Conservation (phyloP, 1,140 invertebrate species). For the Anthonomus grandis region DNA sequence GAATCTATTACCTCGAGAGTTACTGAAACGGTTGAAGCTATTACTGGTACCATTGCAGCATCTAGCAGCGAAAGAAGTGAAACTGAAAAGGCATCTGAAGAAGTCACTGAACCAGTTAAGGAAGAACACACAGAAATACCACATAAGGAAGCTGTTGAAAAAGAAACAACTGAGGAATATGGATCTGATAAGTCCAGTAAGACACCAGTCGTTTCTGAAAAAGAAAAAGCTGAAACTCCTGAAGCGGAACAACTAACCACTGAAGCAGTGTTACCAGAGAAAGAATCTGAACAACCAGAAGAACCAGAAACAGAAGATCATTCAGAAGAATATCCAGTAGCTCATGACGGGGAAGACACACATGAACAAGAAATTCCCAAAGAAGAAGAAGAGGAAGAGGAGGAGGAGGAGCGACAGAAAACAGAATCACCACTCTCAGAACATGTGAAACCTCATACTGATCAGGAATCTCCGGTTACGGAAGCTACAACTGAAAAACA, state of each 20-base stretch:
- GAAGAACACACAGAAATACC: constrained; percentile 9
- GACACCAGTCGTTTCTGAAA: constrained; percentile 6
- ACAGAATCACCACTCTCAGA: constrained; percentile 13
- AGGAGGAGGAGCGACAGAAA: constrained; percentile 9
- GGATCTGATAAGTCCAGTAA: constrained; percentile 10
- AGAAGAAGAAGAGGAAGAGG: too few relatives aligned
- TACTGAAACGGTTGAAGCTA: constrained; percentile 24
- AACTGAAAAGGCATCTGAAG: constrained; percentile 4
- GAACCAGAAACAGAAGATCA: not conserved
- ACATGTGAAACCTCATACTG: constrained; percentile 16
- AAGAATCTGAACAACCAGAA: not conserved
- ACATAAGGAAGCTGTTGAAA: constrained; percentile 13
- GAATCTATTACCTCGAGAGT: constrained; percentile 25
- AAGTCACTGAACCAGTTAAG: constrained; percentile 2
- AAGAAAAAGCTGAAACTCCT: constrained; percentile 11
- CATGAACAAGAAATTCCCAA: too few relatives aligned
- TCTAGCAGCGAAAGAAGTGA: constrained; percentile 15
- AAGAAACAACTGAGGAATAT: constrained; percentile 7
- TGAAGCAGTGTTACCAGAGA: not conserved
- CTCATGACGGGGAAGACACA: too few relatives aligned
- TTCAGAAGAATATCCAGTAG: not conserved
- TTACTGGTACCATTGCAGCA: constrained; percentile 18
- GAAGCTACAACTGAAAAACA: constrained; percentile 11
- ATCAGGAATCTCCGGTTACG: constrained; percentile 4
- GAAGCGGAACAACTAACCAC: not conserved